Conservation (phyloP, 2,113 vertebrate genomes). For the Mionectes macconnelli region DNA sequence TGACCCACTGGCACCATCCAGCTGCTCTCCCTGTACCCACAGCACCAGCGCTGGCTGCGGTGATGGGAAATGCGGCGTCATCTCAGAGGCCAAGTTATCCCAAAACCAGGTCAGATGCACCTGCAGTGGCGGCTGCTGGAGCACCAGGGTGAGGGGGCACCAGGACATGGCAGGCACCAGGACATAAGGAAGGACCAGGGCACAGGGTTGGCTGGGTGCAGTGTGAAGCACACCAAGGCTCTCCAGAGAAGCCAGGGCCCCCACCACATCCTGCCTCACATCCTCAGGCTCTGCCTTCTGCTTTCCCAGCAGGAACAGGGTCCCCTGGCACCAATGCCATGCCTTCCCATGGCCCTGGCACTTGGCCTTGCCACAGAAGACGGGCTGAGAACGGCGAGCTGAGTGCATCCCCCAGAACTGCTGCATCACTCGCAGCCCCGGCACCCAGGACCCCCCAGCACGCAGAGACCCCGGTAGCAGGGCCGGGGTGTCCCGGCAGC, state of each 20-base stretch:
- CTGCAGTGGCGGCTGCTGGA: background rate
- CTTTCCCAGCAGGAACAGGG: background rate
- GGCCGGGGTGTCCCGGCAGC: accelerated
- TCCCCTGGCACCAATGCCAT: accelerated
- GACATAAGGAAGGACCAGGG: background rate
- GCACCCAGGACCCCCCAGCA: background rate
- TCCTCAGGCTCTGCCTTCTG: background rate
- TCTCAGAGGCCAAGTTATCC: background rate
- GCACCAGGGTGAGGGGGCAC: background rate
- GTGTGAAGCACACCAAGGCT: background rate
- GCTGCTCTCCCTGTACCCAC: background rate
- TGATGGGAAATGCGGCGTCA: accelerated
- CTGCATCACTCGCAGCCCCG: background rate
- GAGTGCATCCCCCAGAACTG: background rate
- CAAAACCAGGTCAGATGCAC: background rate
- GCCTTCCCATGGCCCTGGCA: background rate
- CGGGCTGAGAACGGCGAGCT: background rate
- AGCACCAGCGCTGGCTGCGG: accelerated
- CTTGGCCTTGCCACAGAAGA: background rate
- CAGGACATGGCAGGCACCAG: background rate
- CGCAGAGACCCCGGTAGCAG: background rate
- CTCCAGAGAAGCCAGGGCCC: background rate
- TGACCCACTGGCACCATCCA: accelerated
- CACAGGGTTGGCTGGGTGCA: background rate
- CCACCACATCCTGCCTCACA: background rate